phyloP scores from a whole-genome alignment of 35 echinoderm and acorn worm species.

The Anneissia japonica region DNA sequence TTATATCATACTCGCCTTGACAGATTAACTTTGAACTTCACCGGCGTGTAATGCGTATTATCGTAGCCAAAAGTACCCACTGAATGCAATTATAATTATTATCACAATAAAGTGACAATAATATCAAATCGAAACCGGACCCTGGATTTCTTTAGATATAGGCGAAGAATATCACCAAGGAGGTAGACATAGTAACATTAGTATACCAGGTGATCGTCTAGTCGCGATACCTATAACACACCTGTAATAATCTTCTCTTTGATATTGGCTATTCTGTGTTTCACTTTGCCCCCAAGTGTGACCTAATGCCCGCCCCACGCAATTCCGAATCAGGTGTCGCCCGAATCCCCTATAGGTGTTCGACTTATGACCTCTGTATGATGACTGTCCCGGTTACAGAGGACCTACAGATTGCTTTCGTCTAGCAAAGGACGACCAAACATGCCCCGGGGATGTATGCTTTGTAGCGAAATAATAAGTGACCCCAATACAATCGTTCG shows the following conservation, averaged over 20 bases:
- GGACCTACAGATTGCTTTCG: not conserved
- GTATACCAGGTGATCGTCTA: not conserved
- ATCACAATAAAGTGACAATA: too few relatives aligned
- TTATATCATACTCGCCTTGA: not conserved
- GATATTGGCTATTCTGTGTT: not conserved
- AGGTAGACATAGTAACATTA: too few relatives aligned
- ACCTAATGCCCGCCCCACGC: not conserved
- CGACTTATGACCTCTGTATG: not conserved
- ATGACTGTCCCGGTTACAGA: not conserved
- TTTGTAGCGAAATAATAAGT: not conserved
- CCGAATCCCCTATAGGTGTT: not conserved
- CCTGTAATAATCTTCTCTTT: not conserved
- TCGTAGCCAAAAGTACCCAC: too few relatives aligned
- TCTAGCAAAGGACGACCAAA: not conserved
- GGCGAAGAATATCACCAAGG: too few relatives aligned
- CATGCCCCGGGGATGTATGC: not conserved
- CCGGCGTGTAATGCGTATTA: too few relatives aligned
- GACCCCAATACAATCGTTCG: not conserved
- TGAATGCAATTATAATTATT: too few relatives aligned
- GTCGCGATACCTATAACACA: not conserved
- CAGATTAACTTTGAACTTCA: not conserved
- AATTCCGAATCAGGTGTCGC: not conserved
- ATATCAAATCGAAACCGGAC: too few relatives aligned
- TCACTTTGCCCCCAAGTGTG: not conserved
- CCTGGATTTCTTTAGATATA: too few relatives aligned